A percentile compares a stretch with the other conserved stretches of the same genome.
phyloP scores from a whole-genome alignment of 2,797 vertebrate species.

The Adrianichthys oophorus region DNA sequence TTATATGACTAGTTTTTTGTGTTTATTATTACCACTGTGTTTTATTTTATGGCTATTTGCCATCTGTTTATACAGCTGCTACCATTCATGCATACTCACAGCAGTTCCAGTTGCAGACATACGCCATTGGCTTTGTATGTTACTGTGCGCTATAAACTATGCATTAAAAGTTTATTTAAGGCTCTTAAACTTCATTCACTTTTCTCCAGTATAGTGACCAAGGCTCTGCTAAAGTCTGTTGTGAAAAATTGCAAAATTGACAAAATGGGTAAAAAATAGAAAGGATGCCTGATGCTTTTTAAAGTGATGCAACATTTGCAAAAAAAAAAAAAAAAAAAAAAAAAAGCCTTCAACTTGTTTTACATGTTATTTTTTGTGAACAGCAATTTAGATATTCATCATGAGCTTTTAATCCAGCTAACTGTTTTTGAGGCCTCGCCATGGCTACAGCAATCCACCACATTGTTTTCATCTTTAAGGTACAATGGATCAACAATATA shows the following conservation, averaged over 20 bases:
- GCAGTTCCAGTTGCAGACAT: neutral
- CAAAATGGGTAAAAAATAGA: neutral
- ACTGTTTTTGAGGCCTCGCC: too few species aligned
- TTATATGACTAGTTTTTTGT: neutral
- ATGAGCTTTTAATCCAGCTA: too few species aligned
- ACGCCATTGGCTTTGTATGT: neutral
- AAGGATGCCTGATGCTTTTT: too few species aligned
- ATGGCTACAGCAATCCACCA: too few species aligned
- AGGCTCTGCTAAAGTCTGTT: neutral
- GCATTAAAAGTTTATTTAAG: neutral
- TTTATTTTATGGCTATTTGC: neutral
- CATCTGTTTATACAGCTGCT: slow-evolving; percentile 4
- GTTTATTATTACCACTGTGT: neutral
- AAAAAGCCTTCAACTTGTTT: too few species aligned
- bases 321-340: too few species aligned
- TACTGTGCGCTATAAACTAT: neutral
- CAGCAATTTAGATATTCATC: too few species aligned
- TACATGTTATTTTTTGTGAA: too few species aligned
- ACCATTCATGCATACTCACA: neutral
- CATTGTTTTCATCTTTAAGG: too few species aligned
- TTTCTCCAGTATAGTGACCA: neutral
- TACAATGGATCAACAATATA: too few species aligned
- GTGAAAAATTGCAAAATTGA: neutral
- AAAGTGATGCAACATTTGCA: too few species aligned
- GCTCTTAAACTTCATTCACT: neutral